Evolutionary conservation across 37 sponge, comb jelly and placozoan species (phyloP).

Genomic region (Agelas oroides): DNA sequence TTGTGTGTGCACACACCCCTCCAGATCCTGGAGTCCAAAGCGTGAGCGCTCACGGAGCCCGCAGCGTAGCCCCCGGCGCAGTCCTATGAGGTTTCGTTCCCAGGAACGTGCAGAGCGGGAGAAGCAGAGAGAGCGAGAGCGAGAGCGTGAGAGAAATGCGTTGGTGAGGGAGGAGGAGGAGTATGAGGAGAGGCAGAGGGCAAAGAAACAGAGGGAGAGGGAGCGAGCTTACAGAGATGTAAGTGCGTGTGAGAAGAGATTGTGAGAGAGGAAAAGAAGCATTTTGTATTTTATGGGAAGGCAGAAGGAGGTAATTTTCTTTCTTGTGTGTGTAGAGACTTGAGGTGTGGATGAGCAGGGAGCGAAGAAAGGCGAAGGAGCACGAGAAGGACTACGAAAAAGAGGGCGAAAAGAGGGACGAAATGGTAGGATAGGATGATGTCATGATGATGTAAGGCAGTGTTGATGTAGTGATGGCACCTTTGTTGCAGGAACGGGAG

Average conservation of each 20-base stretch:
- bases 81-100: slow-evolving; percentile 10
- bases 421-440: slow-evolving; percentile 47
- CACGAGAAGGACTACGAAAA: slow-evolving; percentile 67
- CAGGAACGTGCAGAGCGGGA: slow-evolving; percentile 62
- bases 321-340: slow-evolving; percentile 58
- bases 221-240: slow-evolving; percentile 79
- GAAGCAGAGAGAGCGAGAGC: slow-evolving; percentile 31
- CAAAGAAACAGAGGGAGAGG: slow-evolving; percentile 64
- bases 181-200: slow-evolving; percentile 66
- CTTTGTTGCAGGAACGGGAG: slow-evolving; percentile 67
- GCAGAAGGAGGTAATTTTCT: too few species aligned
- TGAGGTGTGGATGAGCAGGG: slow-evolving; percentile 85
- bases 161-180: slow-evolving; percentile 75
- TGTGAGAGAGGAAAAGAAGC: too few species aligned
- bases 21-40: background rate
- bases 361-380: slow-evolving; percentile 79
- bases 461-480: too few species aligned
- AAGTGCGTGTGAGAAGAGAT: background rate
- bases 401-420: slow-evolving; percentile 78
- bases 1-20: background rate
- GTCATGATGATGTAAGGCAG: too few species aligned
- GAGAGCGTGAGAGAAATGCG: slow-evolving; percentile 67
- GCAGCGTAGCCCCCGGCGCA: background rate
- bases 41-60: background rate
- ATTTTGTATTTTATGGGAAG: too few species aligned